Base-by-base conservation (phyloP, 2,888 invertebrate genomes). In the Conistra vaccinii region DNA sequence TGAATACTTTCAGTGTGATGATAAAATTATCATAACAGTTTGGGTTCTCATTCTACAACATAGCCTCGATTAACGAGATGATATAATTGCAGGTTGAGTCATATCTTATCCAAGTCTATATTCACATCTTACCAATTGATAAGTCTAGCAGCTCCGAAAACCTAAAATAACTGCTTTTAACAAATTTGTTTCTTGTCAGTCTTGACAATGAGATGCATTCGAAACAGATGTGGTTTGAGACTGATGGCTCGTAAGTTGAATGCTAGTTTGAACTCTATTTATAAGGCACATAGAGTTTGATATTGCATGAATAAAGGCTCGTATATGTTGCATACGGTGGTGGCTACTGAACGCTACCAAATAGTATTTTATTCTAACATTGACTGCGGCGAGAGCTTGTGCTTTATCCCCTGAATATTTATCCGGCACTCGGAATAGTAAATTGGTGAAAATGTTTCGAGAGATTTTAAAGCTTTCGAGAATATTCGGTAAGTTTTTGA, bases 351-450 rank as follows among this genome's bases (percentile, higher is more conserved):
- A 4, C 17, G 20, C 29, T 57, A 20, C 9, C 3, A 20, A 57
- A 29, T 29, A 29, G 57, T 3, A 7, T 17, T 74, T 68, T 70
- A 74, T 80, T 74, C 70, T 70, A 65, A 45, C 65, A 17, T 48
- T 45, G 74, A 70, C 69, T 66, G 62, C 48, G 63, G 71, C 63
- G 66, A 63, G 71, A 71, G 77, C 58, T 76, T 57, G 48, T 84
- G 84, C 79, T 69, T 69, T 32, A 73, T 66, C 55, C 48, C 20
- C n/a, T 78, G 72, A 79, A 78, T 79, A 72, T 73, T 79, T 66
- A 78, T 69, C 26, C 57, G n/a, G 35, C 45, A 67, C 66, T 67
- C 57, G 26, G 61, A 76, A 61, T 72, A 53, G 55, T 69, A 39
- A 58, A 69, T 66, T 45, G 39, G 55, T 69, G 29, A 29, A 20